A percentile compares a stretch with the other conserved stretches of the same genome.
phyloP scores from a whole-genome alignment of 2,113 vertebrate genomes.

The Clarias batrachus region DNA sequence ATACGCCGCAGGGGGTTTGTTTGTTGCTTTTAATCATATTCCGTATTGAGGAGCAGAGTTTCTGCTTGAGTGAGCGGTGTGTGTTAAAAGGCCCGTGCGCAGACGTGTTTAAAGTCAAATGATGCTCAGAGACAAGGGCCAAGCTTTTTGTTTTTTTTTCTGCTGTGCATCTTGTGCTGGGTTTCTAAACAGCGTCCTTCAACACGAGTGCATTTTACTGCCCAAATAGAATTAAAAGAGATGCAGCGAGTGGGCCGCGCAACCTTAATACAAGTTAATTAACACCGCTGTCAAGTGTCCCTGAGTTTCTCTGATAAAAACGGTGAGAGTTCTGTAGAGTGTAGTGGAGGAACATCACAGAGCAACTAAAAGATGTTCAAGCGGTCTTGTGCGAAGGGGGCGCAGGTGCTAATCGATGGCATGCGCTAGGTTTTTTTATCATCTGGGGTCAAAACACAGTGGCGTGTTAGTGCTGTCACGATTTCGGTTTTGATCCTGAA shows the following conservation, averaged over 20 bases:
- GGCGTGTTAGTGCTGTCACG: no score
- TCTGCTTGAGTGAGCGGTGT: not conserved
- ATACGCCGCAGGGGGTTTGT: not conserved
- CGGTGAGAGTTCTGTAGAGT: not conserved
- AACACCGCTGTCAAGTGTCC: not conserved
- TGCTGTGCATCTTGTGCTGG: not conserved
- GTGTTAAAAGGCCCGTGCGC: not conserved
- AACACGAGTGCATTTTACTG: conserved; percentile 4
- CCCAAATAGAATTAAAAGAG: not conserved
- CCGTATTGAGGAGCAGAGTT: not conserved
- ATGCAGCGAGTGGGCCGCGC: not conserved
- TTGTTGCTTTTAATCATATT: not conserved
- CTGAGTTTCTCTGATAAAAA: not conserved
- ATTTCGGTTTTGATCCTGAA: no score
- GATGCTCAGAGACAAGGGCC: not conserved
- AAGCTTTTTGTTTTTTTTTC: not conserved
- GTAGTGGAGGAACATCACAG: not conserved
- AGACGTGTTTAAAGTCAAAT: not conserved
- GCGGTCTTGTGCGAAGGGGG: not conserved
- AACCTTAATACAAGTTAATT: conserved; percentile 18
- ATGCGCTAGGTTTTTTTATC: not conserved
- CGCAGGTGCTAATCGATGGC: not conserved
- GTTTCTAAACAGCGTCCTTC: not conserved
- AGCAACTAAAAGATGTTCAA: not conserved
- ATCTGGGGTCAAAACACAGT: not conserved